Evolutionary conservation across 2,113 vertebrate genomes (phyloP).

Genomic region (Strix uralensis): DNA sequence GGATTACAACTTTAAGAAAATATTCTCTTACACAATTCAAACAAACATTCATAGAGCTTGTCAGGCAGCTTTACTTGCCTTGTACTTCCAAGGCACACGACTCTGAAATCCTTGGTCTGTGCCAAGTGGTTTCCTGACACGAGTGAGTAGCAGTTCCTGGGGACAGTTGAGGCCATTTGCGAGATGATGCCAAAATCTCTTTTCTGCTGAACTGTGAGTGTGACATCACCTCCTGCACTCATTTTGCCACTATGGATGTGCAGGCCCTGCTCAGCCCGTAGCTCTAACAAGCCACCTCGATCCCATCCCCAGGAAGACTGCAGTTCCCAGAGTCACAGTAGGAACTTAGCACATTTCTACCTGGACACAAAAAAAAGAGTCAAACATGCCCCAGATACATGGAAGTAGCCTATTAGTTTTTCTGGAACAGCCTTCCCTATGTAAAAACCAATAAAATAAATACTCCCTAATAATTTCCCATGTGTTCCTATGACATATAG

Average conservation of each 20-base stretch:
- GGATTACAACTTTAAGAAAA: constrained; percentile 5
- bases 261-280: background rate
- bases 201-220: background rate
- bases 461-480: background rate
- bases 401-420: background rate
- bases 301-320: background rate
- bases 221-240: background rate
- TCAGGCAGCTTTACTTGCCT: background rate
- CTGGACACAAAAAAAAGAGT: background rate
- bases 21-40: background rate
- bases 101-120: background rate
- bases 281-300: accelerated
- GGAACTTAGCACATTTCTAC: background rate
- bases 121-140: accelerated
- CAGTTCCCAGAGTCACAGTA: background rate
- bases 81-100: accelerated
- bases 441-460: background rate
- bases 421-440: background rate
- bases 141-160: background rate
- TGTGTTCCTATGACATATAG: background rate
- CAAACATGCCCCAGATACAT: background rate
- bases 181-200: background rate
- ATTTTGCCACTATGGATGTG: background rate
- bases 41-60: background rate
- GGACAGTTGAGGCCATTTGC: background rate